Evolutionary conservation across 2,797 vertebrate genomes (phyloP), one percentile per base, ranked within the genome.

Genomic region (Semaprochilodus insignis): DNA sequence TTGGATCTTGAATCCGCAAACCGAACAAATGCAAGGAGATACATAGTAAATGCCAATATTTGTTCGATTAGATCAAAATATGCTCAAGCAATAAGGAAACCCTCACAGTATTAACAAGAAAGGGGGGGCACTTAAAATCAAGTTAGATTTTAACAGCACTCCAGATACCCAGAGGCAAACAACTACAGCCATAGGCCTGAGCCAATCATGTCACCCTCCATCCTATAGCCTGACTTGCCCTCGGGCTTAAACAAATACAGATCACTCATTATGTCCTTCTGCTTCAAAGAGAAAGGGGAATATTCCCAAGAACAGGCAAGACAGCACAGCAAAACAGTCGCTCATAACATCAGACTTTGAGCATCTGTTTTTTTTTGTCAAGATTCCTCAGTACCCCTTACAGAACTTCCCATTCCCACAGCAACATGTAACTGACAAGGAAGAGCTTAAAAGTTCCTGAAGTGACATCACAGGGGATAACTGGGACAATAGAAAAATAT

Each of bases 231-330:
- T 59, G 80, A 73, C 57, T 66, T 85, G 66, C 23, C 74, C 79
- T 75, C 25, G 55, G 78, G 75, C 83, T 81, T 78, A 36, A 62
- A 85, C 67, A 76, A 81, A 81, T 69, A 62, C 25, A 78, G 17
- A 78, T 40, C 44, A 15, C 73, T 80, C 66, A 77, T 52, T 52
- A 83, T 67, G 57, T 81, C 23, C n/a, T 52, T 71, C 14, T 48
- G 57, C 13, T 71, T 79, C 57, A 63, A 27, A 21, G 51, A 70
- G 48, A 62, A 23, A 3, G 27, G 51, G 14, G 6, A 1, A 0
- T 23, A 52, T 78, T 74, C n/a, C 31, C 66, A 67, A 4, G 11
- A 77, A 57, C 66, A 73, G 7, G 54, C 15, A 2, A 3, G n/a
- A 52, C 17, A 11, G 2, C 23, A 54, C n/a, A 17, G 69, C n/a